Base-by-base conservation (phyloP, 2,888 invertebrate genomes). In the Ophraella communa region DNA sequence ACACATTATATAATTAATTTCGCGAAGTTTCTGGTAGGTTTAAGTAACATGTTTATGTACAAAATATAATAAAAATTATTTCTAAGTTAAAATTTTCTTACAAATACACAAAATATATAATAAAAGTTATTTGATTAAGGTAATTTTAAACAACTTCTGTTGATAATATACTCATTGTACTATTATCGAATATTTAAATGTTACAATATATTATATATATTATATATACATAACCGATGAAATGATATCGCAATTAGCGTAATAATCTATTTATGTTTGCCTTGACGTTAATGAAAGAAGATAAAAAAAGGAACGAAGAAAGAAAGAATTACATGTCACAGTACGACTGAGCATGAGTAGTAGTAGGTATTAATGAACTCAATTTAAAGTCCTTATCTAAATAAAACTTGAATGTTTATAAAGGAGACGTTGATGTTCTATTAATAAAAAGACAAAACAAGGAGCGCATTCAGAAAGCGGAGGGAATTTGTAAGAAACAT, bases 361-460 rank as follows among this genome's bases (percentile, higher is more conserved):
- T n/a, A n/a, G 70, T 69, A 70, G 71, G 70, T 71, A 70, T 70
- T 74, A 76, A 74, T 73, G 71, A 73, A 53, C 14, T 17, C n/a
- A 35, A 45, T 57, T 64, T 64, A 58, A 21, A 33, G 14, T 47
- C 33, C 49, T 52, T 54, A 64, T 52, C 59, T 59, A 64, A 64
- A 64, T 64, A 54, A 45, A 59, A 59, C 64, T 53, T 58, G 58
- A 53, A 58, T 53, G 64, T 53, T 42, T 54, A 59, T 64, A 64
- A 62, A 58, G 45, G 35, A 45, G 20, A 42, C 54, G 47, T 27
- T 21, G 23, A 23, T 39, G 47, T 59, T 59, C 64, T 54, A 64
- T 59, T 57, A 64, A 64, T 64, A 59, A 53, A 53, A 42, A 47
- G 44, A 57, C 17, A 58, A 58, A 58, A 53, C 57, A 59, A 59